Evolutionary conservation across 1,140 invertebrate species (phyloP).

Genomic region (Drepana arcuata): DNA sequence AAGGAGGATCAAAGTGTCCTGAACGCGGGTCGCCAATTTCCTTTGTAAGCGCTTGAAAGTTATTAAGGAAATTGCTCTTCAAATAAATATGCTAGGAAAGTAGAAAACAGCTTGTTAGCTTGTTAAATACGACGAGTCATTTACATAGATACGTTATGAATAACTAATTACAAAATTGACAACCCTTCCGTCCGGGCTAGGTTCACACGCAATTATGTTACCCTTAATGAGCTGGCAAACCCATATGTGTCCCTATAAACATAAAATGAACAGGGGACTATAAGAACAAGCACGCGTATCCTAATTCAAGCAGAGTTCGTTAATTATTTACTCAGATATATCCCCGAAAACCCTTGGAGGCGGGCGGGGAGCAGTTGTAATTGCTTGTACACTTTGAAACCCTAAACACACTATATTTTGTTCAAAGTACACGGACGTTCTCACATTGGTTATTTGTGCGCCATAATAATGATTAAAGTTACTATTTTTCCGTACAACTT

Average conservation of each 20-base stretch:
- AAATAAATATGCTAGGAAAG: conserved; percentile 18
- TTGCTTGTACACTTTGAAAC: conserved; percentile 28
- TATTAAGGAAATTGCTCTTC: conserved; percentile 29
- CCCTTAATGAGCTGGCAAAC: conserved; percentile 12
- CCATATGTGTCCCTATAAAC: conserved; percentile 30
- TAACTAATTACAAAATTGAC: conserved; percentile 18
- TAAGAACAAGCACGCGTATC: conserved; percentile 12
- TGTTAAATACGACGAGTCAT: conserved; percentile 9
- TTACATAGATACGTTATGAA: conserved; percentile 15
- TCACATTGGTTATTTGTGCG: no score
- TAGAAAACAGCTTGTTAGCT: conserved; percentile 16
- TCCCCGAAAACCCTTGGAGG: conserved; percentile 12
- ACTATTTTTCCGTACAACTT: no score
- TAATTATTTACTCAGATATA: conserved; percentile 39
- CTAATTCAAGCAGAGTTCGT: conserved; percentile 28
- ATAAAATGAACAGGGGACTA: conserved; percentile 18
- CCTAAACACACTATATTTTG: conserved; percentile 11
- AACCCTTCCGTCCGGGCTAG: background rate
- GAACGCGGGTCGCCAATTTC: conserved; percentile 24
- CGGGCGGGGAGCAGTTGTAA: conserved; percentile 20
- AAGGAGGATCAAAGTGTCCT: conserved; percentile 25
- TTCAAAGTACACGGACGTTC: no score
- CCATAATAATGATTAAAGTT: no score
- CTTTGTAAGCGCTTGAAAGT: conserved; percentile 22
- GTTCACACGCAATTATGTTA: conserved; percentile 4